Percentiles rank a stretch among this genome's conserved stretches.
phyloP scores from a whole-genome alignment of 1,140 invertebrate genomes.

The Trissolcus basalis region DNA sequence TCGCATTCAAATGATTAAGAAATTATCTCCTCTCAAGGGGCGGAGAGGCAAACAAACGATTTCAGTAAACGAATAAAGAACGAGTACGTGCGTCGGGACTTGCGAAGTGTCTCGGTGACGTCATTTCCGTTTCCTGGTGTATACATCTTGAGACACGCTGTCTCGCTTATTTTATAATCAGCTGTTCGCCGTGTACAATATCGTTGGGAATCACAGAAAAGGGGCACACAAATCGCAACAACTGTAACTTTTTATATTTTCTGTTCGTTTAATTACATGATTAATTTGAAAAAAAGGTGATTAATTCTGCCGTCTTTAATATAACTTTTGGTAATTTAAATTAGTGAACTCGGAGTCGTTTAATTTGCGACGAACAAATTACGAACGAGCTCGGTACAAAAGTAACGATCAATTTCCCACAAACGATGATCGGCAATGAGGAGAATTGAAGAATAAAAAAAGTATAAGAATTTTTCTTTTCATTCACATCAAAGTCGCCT shows the following conservation, averaged over 20 bases:
- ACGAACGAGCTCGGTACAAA: slow-evolving; percentile 15
- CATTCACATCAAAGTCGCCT: slow-evolving; percentile 23
- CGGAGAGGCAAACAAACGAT: slow-evolving; percentile 50
- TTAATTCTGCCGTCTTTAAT: slow-evolving; percentile 36
- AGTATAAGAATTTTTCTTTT: slow-evolving; percentile 18
- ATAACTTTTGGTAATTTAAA: slow-evolving; percentile 44
- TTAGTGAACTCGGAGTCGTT: slow-evolving; percentile 3
- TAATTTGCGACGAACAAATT: slow-evolving; percentile 35
- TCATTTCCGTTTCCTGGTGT: slow-evolving; percentile 63
- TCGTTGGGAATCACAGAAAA: slow-evolving; percentile 39
- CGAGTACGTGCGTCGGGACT: slow-evolving; percentile 57
- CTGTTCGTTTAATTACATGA: slow-evolving; percentile 46
- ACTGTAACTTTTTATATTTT: slow-evolving; percentile 42
- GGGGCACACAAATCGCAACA: slow-evolving; percentile 38
- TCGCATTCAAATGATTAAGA: slow-evolving; percentile 41
- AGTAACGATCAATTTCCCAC: slow-evolving; percentile 44
- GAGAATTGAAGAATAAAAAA: no score
- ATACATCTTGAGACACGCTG: slow-evolving; percentile 53
- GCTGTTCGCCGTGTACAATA: slow-evolving; percentile 40
- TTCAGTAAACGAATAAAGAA: slow-evolving; percentile 60
- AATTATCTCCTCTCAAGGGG: slow-evolving; percentile 25
- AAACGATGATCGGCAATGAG: slow-evolving; percentile 33
- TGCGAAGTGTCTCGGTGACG: slow-evolving; percentile 48
- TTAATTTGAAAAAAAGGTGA: no score
- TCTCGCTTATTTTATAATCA: slow-evolving; percentile 59